phyloP scores from a whole-genome alignment of 2,797 vertebrate species.

The Cynopterus sphinx region DNA sequence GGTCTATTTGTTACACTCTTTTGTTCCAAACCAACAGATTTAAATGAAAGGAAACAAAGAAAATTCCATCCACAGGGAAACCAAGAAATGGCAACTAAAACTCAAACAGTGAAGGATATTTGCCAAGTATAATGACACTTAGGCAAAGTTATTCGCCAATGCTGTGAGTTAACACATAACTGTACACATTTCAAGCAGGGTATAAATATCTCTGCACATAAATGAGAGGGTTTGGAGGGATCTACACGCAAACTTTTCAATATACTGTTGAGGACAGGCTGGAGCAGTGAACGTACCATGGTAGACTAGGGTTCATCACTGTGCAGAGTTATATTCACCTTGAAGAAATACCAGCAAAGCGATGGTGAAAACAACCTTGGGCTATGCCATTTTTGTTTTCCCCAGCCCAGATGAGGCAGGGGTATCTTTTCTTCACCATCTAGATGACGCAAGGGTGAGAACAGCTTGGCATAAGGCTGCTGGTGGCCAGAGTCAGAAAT shows the following conservation, averaged over 20 bases:
- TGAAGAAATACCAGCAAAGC: not conserved
- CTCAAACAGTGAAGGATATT: not conserved
- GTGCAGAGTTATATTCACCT: not conserved
- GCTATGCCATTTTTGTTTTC: not conserved
- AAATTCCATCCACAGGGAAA: not conserved
- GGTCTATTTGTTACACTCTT: not conserved
- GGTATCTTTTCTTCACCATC: not conserved
- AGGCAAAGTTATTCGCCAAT: not conserved
- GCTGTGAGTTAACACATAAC: not conserved
- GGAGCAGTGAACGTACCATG: not conserved
- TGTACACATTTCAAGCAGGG: not conserved
- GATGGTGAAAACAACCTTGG: not conserved
- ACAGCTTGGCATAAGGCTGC: not conserved
- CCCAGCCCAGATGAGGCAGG: not conserved
- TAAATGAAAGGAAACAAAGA: conserved; percentile 23
- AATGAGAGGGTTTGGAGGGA: not conserved
- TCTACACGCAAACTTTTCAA: not conserved
- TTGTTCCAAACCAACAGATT: not conserved
- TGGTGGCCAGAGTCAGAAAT: not conserved
- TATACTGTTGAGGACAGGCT: not conserved
- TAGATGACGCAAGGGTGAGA: not conserved
- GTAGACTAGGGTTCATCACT: not conserved
- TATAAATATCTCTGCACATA: not conserved
- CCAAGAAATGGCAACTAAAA: not conserved
- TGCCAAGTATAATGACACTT: not conserved